Evolutionary conservation across 2,888 invertebrate species (phyloP).

Genomic region (Limnephilus auricula): DNA sequence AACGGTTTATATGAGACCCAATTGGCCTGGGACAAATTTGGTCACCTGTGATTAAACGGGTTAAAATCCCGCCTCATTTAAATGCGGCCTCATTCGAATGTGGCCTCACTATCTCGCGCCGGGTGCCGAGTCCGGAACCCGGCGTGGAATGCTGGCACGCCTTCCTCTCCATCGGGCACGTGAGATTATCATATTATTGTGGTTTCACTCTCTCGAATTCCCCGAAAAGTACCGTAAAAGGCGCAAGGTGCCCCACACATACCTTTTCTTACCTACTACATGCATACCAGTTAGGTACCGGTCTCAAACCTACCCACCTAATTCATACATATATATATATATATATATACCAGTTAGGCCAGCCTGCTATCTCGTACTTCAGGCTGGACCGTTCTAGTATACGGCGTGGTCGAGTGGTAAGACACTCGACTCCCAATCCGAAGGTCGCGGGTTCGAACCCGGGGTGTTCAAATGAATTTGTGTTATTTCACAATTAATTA

Average conservation of each 20-base stretch:
- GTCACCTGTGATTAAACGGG: no score
- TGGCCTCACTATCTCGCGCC: neutral
- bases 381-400: neutral
- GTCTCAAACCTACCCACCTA: no score
- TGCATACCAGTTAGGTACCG: neutral
- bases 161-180: constrained; percentile 5
- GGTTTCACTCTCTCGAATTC: constrained; percentile 37
- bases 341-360: neutral
- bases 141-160: neutral
- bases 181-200: constrained; percentile 5
- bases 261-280: neutral
- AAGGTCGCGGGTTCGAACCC: no score
- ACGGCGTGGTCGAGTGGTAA: no score
- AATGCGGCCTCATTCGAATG: neutral
- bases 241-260: neutral
- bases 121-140: neutral
- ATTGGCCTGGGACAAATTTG: no score
- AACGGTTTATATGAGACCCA: no score
- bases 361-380: neutral
- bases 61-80: neutral
- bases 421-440: no score
- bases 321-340: no score
- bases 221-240: constrained; percentile 26
- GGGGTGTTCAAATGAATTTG: no score
- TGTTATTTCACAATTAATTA: no score